A percentile compares a stretch with the other conserved stretches of the same genome.
These are phyloP conservation scores for Sebastes flavidus DNA, from an alignment of 2,797 vertebrate genomes.

Conservation along the genomic window DNA sequence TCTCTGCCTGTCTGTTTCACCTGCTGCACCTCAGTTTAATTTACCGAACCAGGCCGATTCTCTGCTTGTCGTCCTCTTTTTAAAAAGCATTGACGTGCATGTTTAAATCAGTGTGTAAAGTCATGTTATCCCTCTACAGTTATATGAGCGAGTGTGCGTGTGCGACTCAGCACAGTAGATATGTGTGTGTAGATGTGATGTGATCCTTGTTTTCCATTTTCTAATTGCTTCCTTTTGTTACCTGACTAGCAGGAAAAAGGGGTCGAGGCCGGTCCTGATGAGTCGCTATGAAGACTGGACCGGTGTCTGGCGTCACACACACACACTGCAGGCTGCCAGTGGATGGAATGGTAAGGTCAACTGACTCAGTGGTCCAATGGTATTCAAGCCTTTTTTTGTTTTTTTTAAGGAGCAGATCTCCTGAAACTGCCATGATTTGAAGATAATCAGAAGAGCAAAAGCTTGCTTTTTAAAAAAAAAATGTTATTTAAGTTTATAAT, in stretches of 20 bases:
- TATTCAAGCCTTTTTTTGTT: constrained; percentile 83
- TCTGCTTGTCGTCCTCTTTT: constrained; percentile 44
- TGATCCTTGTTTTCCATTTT: constrained; percentile 80
- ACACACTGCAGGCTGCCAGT: constrained; percentile 89
- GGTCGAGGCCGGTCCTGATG: constrained; percentile 94
- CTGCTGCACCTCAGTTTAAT: constrained; percentile 22
- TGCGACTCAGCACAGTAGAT: neutral
- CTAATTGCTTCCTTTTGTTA: constrained; percentile 99
- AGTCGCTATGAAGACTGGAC: constrained; percentile 94
- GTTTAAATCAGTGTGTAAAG: constrained; percentile 4
- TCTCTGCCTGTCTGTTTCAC: constrained; percentile 17
- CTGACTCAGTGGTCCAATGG: constrained; percentile 84
- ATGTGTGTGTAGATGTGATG: constrained; percentile 48
- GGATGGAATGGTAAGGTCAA: constrained; percentile 93
- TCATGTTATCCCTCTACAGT: constrained; percentile 3
- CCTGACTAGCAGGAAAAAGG: constrained; percentile 98
- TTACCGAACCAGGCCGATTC: neutral
- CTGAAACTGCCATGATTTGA: constrained; percentile 57
- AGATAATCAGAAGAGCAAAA: constrained; percentile 60
- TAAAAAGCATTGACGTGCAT: constrained; percentile 56
- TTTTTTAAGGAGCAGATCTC: constrained; percentile 79
- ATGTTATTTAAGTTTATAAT: constrained; percentile 25
- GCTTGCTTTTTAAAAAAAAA: neutral
- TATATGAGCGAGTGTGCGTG: neutral
- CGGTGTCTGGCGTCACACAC: constrained; percentile 85